A percentile compares a stretch with the other conserved stretches of the same genome.
These are phyloP conservation scores for Ellobius talpinus DNA, from an alignment of 2,113 vertebrate genomes.

Conservation along the genomic window DNA sequence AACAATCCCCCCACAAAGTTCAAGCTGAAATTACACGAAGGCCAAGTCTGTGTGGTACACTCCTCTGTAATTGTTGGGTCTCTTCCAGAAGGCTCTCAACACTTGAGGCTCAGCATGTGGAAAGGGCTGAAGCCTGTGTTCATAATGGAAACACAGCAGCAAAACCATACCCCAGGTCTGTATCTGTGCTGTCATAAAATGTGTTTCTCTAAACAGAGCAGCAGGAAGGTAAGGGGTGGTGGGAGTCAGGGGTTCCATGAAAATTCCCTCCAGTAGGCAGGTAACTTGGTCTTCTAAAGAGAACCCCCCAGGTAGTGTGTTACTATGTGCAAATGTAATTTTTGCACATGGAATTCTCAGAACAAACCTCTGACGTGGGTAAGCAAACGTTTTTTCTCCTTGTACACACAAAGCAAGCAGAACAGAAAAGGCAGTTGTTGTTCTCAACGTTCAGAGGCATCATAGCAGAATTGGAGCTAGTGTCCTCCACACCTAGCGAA, in stretches of 20 bases:
- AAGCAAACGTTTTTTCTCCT: neutral
- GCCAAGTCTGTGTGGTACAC: slow-evolving; percentile 48
- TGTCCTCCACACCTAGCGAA: neutral
- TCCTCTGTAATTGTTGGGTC: slow-evolving; percentile 67
- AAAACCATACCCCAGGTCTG: slow-evolving; percentile 71
- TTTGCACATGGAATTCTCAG: neutral
- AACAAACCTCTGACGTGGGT: neutral
- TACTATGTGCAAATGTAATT: neutral
- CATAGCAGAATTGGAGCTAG: neutral
- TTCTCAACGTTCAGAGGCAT: neutral
- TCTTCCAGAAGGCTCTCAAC: slow-evolving; percentile 79
- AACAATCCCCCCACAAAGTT: slow-evolving; percentile 58
- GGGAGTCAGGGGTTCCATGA: neutral
- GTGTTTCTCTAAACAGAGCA: slow-evolving; percentile 63
- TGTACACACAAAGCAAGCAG: neutral
- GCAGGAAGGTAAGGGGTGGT: neutral
- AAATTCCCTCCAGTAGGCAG: slow-evolving; percentile 25
- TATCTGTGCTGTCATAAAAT: slow-evolving; percentile 59
- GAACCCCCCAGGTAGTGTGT: neutral
- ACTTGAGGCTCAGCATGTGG: slow-evolving; percentile 62
- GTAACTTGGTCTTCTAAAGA: neutral
- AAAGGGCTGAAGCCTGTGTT: slow-evolving; percentile 73
- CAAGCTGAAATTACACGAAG: slow-evolving; percentile 57
- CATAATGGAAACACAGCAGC: slow-evolving; percentile 82
- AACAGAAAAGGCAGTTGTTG: neutral